These are phyloP conservation scores for Centrocercus urophasianus DNA, from an alignment of 2,113 vertebrate genomes.

Conservation along the genomic window DNA sequence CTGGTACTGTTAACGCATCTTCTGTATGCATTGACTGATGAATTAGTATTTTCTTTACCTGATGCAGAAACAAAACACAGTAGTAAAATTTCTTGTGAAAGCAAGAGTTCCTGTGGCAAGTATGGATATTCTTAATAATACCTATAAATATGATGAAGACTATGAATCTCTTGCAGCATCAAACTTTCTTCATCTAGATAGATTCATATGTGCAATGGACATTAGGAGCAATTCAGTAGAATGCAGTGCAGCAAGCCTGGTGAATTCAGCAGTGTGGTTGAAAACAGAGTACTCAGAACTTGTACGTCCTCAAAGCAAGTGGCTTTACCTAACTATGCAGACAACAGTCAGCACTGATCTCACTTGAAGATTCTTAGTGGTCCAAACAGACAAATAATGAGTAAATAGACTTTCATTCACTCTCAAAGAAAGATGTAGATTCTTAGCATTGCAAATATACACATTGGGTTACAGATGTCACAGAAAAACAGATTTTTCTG, in stretches of 20 bases:
- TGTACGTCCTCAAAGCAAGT: not conserved
- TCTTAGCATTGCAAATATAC: not conserved
- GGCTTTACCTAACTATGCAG: not conserved
- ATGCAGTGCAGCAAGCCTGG: not conserved
- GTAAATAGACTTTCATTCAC: not conserved
- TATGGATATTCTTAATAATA: not conserved
- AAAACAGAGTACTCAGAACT: not conserved
- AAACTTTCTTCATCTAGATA: not conserved
- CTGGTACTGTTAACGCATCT: not conserved
- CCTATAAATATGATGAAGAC: not conserved
- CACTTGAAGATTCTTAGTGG: not conserved
- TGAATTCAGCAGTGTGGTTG: not conserved
- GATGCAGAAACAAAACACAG: not conserved
- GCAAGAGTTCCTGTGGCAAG: not conserved
- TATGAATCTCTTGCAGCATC: not conserved
- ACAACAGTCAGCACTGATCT: not conserved
- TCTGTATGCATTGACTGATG: not conserved
- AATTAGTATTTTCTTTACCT: not conserved
- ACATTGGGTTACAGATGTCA: not conserved
- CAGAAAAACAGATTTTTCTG: constrained; percentile 53
- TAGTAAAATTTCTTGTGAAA: not conserved
- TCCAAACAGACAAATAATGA: not conserved
- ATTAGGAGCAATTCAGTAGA: not conserved
- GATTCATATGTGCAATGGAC: not conserved
- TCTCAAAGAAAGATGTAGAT: constrained; percentile 17